Evolutionary conservation across 2,888 invertebrate genomes (phyloP).

Genomic region (Ectemnius cavifrons): DNA sequence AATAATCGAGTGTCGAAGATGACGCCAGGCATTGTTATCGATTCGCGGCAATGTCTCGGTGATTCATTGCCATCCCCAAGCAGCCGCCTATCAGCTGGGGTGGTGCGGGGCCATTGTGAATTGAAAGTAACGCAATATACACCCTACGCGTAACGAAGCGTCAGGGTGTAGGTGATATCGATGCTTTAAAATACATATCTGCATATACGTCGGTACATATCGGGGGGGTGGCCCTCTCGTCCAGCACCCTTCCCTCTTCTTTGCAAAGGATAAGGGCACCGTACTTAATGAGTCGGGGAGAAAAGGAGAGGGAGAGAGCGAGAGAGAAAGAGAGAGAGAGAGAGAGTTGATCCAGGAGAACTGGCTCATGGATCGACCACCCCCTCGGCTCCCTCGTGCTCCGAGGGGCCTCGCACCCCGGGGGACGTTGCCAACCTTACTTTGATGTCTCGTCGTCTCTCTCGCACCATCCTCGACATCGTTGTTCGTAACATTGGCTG

Average conservation of each 20-base stretch:
- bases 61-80: conserved; percentile 66
- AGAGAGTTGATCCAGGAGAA: conserved; percentile 57
- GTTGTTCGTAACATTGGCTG: conserved; percentile 73
- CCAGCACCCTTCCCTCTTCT: conserved; percentile 34
- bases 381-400: conserved; percentile 46
- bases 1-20: conserved; percentile 40
- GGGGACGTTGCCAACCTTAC: conserved; percentile 69
- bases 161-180: conserved; percentile 71
- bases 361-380: conserved; percentile 57
- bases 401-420: conserved; percentile 65
- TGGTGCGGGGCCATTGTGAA: conserved; percentile 67
- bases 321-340: conserved; percentile 21
- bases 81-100: conserved; percentile 43
- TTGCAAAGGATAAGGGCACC: conserved; percentile 68
- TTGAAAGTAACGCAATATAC: conserved; percentile 72
- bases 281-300: conserved; percentile 75
- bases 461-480: conserved; percentile 35
- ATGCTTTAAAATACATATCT: conserved; percentile 75
- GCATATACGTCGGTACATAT: conserved; percentile 63
- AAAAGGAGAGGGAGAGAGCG: too few relatives aligned
- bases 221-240: conserved; percentile 23
- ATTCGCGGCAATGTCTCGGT: conserved; percentile 65
- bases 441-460: conserved; percentile 46
- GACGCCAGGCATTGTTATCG: conserved; percentile 59
- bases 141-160: conserved; percentile 69